Conservation (phyloP, 2,797 vertebrate species). For the Perodicticus potto region DNA sequence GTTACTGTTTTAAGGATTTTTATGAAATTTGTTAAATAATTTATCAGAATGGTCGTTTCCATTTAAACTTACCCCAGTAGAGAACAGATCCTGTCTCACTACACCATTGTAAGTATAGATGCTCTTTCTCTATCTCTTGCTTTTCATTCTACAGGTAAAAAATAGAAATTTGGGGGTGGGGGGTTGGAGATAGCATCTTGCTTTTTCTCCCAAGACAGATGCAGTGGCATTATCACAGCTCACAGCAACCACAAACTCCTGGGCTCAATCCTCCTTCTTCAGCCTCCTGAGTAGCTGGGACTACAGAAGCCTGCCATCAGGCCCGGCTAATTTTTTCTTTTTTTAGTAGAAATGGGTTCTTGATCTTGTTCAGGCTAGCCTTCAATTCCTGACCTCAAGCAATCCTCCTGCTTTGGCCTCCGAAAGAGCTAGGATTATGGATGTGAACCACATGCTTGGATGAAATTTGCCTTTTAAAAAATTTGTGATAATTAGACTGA, state of each 20-base stretch:
- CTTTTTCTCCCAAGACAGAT: background rate
- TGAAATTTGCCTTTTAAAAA: background rate
- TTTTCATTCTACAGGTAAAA: background rate
- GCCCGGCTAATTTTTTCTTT: background rate
- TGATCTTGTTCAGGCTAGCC: background rate
- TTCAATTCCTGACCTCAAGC: background rate
- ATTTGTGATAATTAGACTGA: background rate
- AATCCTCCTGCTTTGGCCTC: background rate
- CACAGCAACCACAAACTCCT: background rate
- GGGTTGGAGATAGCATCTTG: background rate
- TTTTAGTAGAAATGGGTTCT: background rate
- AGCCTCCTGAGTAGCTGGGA: background rate
- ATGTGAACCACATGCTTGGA: background rate
- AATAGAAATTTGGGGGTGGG: too few relatives aligned
- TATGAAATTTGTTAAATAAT: conserved; percentile 17
- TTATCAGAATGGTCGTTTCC: background rate
- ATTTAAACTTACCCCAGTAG: background rate
- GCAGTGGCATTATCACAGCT: background rate
- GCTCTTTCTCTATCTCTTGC: background rate
- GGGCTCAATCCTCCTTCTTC: background rate
- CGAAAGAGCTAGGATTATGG: background rate
- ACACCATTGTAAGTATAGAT: background rate
- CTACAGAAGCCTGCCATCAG: background rate
- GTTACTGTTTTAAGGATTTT: background rate
- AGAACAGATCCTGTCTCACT: background rate